These are phyloP conservation scores for Himalopsyche tibetana DNA, from an alignment of 2,888 invertebrate species.

Conservation along the genomic window DNA sequence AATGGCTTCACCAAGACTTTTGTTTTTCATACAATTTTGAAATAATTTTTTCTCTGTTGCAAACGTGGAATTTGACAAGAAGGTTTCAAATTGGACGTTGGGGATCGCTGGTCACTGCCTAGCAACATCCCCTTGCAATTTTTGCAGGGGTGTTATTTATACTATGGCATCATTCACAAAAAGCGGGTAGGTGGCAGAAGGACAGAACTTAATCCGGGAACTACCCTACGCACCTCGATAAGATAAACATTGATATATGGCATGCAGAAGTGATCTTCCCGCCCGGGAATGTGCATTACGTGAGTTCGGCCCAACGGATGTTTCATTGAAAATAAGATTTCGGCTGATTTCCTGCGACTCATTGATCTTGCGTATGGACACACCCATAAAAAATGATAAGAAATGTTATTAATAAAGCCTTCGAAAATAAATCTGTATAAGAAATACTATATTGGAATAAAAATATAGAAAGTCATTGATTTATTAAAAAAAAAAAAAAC, in stretches of 20 bases:
- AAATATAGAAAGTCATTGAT: too few relatives aligned
- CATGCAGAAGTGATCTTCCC: conserved; percentile 57
- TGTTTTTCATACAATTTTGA: too few relatives aligned
- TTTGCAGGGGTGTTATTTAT: conserved; percentile 55
- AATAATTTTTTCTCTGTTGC: too few relatives aligned
- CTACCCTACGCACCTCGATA: conserved; percentile 55
- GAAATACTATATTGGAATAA: too few relatives aligned
- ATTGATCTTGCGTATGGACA: background rate
- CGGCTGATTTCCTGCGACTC: conserved; percentile 45
- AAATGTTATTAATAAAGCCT: too few relatives aligned
- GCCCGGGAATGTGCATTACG: conserved; percentile 44
- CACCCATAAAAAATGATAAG: too few relatives aligned
- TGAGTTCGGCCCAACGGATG: background rate
- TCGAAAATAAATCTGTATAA: too few relatives aligned
- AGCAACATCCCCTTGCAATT: conserved; percentile 39
- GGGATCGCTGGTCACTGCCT: background rate
- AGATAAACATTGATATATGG: conserved; percentile 65
- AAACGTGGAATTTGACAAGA: background rate
- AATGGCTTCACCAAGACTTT: too few relatives aligned
- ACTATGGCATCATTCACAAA: conserved; percentile 56
- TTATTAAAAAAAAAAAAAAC: too few relatives aligned
- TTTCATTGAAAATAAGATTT: conserved; percentile 49
- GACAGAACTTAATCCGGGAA: conserved; percentile 53
- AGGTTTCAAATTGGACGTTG: background rate
- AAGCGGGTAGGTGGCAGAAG: conserved; percentile 39